Percentiles rank a stretch among this genome's conserved stretches.
These are phyloP conservation scores for Labeo calbasu DNA, from an alignment of 2,797 vertebrate species.

Conservation along the genomic window DNA sequence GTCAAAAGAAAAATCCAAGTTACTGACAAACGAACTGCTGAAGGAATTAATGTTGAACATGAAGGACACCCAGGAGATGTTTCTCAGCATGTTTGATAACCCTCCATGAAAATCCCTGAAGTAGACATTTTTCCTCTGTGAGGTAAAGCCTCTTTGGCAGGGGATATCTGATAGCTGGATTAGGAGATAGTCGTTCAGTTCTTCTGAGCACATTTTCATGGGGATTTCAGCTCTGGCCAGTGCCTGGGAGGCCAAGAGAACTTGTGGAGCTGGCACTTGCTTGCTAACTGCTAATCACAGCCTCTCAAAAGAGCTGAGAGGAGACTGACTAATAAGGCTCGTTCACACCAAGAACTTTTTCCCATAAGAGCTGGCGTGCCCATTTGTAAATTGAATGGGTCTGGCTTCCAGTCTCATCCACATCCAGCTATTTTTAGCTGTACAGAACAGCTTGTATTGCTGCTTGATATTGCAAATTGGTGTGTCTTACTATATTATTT, in stretches of 20 bases:
- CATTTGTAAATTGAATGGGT: no score
- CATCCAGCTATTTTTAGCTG: no score
- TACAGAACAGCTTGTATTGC: no score
- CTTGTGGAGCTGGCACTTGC: constrained; percentile 61
- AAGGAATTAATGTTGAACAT: background rate
- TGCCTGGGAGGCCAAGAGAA: constrained; percentile 63
- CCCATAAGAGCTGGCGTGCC: no score
- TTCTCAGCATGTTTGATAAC: constrained; percentile 34
- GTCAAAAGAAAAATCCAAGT: background rate
- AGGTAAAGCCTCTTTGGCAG: constrained; percentile 33
- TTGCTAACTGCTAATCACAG: constrained; percentile 75
- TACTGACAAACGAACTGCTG: constrained; percentile 18
- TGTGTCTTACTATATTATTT: no score
- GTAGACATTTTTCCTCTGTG: constrained; percentile 18
- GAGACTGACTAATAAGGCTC: constrained; percentile 44
- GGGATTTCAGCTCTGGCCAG: constrained; percentile 70
- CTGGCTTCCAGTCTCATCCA: no score
- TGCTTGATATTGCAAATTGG: no score
- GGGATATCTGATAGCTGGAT: constrained; percentile 73
- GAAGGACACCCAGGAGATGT: constrained; percentile 34
- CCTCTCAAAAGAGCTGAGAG: constrained; percentile 60
- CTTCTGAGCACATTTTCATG: constrained; percentile 63
- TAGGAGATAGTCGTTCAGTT: constrained; percentile 63
- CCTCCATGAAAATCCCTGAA: constrained; percentile 10
- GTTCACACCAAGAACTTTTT: no score